phyloP scores from a whole-genome alignment of 2,113 vertebrate species.

The Abramis brama region DNA sequence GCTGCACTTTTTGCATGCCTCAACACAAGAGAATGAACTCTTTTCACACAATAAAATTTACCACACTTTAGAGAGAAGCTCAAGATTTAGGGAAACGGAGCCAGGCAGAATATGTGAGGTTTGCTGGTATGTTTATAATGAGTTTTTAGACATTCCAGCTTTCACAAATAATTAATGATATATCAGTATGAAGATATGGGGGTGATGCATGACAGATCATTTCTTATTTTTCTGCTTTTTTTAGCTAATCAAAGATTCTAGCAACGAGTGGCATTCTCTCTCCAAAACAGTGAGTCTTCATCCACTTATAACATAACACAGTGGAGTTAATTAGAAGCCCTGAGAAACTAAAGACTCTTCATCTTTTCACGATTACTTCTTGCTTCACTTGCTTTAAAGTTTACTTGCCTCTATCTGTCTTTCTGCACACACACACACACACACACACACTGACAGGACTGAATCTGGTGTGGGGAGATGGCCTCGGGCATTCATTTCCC shows the following conservation, averaged over 20 bases:
- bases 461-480: slow-evolving; percentile 58
- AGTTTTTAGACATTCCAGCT: not conserved
- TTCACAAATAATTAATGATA: not conserved
- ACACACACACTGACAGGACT: slow-evolving; percentile 17
- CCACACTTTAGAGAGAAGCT: not conserved
- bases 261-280: not conserved
- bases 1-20: slow-evolving; percentile 13
- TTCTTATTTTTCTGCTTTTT: not conserved
- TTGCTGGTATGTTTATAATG: not conserved
- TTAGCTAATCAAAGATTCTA: not conserved
- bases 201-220: not conserved
- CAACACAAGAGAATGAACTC: not conserved
- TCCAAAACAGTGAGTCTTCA: not conserved
- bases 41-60: not conserved
- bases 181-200: not conserved
- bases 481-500: slow-evolving; percentile 65
- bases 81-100: not conserved
- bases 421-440: slow-evolving; percentile 37
- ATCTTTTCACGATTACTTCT: not conserved
- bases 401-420: not conserved
- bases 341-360: not conserved
- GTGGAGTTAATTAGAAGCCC: slow-evolving; percentile 5
- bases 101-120: not conserved
- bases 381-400: slow-evolving; percentile 6
- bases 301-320: not conserved